phyloP scores from a whole-genome alignment of 2,113 vertebrate genomes.

The Phylloscopus whistleri region DNA sequence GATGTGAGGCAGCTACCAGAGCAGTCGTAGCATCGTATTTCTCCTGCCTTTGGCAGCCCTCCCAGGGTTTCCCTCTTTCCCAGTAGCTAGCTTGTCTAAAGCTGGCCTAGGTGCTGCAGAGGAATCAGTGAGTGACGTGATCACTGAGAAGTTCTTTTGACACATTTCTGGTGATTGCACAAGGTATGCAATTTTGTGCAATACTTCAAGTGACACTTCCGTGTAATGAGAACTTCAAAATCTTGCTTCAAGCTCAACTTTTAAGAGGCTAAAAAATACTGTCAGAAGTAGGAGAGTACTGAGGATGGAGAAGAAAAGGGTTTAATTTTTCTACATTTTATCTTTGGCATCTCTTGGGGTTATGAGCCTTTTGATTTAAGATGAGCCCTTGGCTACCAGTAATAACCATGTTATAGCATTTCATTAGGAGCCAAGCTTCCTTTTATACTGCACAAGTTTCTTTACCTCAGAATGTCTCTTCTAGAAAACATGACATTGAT shows the following conservation, averaged over 20 bases:
- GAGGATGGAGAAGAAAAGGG: neutral
- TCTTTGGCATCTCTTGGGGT: neutral
- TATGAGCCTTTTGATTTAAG: neutral
- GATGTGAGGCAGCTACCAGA: neutral
- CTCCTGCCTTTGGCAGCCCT: neutral
- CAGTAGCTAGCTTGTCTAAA: neutral
- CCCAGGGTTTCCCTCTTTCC: neutral
- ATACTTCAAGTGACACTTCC: neutral
- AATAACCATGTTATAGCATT: neutral
- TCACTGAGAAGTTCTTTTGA: neutral
- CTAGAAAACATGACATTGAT: neutral
- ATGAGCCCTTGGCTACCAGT: neutral
- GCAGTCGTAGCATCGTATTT: accelerated
- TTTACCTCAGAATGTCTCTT: neutral
- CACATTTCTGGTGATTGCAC: neutral
- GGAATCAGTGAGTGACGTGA: accelerated
- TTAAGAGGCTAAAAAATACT: neutral
- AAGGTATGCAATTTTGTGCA: neutral
- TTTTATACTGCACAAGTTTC: neutral
- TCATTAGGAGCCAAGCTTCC: neutral
- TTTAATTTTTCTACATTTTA: neutral
- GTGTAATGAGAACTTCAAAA: neutral
- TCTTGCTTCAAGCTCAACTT: neutral
- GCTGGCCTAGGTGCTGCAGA: neutral
- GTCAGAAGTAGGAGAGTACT: neutral